A percentile compares a stretch with the other conserved stretches of the same genome.
Conservation (phyloP, 2,797 vertebrate species). For the Masticophis lateralis region DNA sequence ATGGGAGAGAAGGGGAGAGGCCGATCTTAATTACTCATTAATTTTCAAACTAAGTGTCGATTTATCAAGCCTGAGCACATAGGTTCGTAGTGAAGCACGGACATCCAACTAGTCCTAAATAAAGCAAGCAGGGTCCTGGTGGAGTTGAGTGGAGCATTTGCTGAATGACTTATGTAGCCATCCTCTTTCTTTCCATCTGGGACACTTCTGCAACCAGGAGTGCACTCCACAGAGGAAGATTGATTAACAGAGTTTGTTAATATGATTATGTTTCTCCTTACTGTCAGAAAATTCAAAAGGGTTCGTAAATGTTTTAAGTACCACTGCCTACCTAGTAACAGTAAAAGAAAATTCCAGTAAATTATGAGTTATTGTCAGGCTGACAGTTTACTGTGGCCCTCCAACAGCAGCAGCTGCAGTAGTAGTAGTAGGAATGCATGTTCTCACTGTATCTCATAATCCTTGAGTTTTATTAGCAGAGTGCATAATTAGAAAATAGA, state of each 20-base stretch:
- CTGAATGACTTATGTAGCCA: not conserved
- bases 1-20: too few species aligned
- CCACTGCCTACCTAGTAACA: not conserved
- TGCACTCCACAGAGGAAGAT: not conserved
- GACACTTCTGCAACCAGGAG: not conserved
- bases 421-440: not conserved
- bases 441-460: not conserved
- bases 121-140: not conserved
- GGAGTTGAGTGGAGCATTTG: not conserved
- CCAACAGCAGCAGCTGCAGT: not conserved
- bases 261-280: not conserved
- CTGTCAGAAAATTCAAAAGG: not conserved
- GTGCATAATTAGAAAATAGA: not conserved
- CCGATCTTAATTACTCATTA: too few species aligned
- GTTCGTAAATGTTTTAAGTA: not conserved
- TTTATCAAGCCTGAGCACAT: too few species aligned
- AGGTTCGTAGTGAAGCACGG: too few species aligned
- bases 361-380: not conserved
- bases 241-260: not conserved
- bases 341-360: not conserved
- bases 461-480: not conserved
- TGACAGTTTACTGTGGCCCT: not conserved
- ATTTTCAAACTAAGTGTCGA: too few species aligned
- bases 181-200: not conserved
- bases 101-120: not conserved